These are phyloP conservation scores for Drosophila dunni DNA, from an alignment of 1,140 invertebrate species.

Conservation along the genomic window DNA sequence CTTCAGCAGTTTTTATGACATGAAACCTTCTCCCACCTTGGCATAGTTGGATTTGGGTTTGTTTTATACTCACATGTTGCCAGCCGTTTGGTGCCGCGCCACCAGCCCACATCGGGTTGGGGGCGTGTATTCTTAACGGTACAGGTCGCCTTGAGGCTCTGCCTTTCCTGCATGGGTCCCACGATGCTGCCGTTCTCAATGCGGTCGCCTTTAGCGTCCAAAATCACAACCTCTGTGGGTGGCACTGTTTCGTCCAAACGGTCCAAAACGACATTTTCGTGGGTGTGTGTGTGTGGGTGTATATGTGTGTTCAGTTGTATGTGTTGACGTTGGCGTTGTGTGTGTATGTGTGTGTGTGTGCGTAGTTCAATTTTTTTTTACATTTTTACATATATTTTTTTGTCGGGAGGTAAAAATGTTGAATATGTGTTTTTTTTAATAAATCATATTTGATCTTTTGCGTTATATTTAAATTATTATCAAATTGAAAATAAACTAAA, in stretches of 20 bases:
- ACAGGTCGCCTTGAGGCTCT: conserved; percentile 74
- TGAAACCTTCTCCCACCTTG: conserved; percentile 37
- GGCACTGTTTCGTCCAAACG: conserved; percentile 68
- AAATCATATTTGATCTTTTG: conserved; percentile 62
- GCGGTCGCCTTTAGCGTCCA: conserved; percentile 81
- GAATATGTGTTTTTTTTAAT: conserved; percentile 64
- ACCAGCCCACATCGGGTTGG: conserved; percentile 80
- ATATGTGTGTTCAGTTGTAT: conserved; percentile 27
- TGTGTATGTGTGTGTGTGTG: conserved; percentile 54
- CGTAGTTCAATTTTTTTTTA: conserved; percentile 43
- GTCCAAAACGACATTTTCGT: conserved; percentile 33
- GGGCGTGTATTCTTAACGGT: conserved; percentile 78
- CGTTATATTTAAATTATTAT: conserved; percentile 45
- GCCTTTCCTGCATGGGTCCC: conserved; percentile 81
- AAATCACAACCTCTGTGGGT: conserved; percentile 79
- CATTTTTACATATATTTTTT: conserved; percentile 44
- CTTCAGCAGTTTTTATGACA: conserved; percentile 64
- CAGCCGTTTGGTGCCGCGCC: conserved; percentile 70
- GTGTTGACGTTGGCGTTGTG: conserved; percentile 29
- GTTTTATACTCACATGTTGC: conserved; percentile 76
- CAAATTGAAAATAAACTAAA: conserved; percentile 14
- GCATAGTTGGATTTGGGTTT: conserved; percentile 15
- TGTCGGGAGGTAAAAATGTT: conserved; percentile 60
- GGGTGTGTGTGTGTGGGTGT: conserved; percentile 23
- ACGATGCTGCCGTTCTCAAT: conserved; percentile 76